A percentile compares a stretch with the other conserved stretches of the same genome.
These are phyloP conservation scores for Aspidiotus destructor DNA, from an alignment of 2,888 invertebrate genomes.

Conservation along the genomic window DNA sequence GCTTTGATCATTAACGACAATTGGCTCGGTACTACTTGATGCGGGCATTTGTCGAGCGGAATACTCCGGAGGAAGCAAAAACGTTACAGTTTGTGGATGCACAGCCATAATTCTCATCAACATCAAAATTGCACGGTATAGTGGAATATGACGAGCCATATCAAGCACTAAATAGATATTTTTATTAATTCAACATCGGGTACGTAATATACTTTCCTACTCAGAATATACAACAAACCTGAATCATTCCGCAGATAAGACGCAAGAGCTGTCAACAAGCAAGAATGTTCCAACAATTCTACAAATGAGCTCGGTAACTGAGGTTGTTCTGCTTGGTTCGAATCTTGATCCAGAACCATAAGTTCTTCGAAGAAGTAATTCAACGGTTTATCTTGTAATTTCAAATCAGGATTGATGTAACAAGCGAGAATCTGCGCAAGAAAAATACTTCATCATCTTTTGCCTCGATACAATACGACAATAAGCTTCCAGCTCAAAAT, in stretches of 20 bases:
- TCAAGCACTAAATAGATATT: slow-evolving; percentile 61
- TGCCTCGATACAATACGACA: too few relatives aligned
- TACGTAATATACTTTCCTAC: neutral
- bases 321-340: slow-evolving; percentile 44
- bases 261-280: slow-evolving; percentile 75
- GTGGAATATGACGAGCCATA: slow-evolving; percentile 91
- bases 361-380: slow-evolving; percentile 21
- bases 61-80: slow-evolving; percentile 51
- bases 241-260: slow-evolving; percentile 90
- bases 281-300: slow-evolving; percentile 68
- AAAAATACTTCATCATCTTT: slow-evolving; percentile 2
- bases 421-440: slow-evolving; percentile 64
- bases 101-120: slow-evolving; percentile 65
- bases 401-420: slow-evolving; percentile 63
- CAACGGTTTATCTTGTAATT: slow-evolving; percentile 37
- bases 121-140: slow-evolving; percentile 76
- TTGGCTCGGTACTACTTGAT: slow-evolving; percentile 37
- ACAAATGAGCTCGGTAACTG: slow-evolving; percentile 61
- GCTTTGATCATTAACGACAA: slow-evolving; percentile 41
- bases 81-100: slow-evolving; percentile 50
- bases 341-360: slow-evolving; percentile 16
- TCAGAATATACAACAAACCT: slow-evolving; percentile 43
- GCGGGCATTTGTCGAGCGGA: slow-evolving; percentile 37
- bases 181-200: neutral
- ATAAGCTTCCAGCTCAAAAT: too few relatives aligned